Evolutionary conservation across 2,888 invertebrate genomes (phyloP).

Genomic region (Acrobasis repandana): DNA sequence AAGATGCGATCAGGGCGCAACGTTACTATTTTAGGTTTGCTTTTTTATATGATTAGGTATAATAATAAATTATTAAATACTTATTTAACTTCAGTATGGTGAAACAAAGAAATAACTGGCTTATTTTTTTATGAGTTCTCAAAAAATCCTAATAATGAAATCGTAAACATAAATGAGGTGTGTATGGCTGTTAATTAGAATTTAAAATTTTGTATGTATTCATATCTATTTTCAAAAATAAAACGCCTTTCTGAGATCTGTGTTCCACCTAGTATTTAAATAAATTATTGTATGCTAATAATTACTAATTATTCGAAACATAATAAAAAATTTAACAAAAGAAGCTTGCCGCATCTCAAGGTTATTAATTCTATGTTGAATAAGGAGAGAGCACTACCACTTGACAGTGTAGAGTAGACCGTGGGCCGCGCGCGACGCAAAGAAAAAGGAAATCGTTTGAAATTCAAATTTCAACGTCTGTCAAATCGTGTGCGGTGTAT

Average conservation of each 20-base stretch:
- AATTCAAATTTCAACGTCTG: slow-evolving; percentile 30
- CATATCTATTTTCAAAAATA: not conserved
- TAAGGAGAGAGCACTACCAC: slow-evolving; percentile 68
- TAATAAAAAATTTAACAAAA: not conserved
- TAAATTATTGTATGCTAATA: slow-evolving; percentile 15
- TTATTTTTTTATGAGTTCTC: too few relatives aligned
- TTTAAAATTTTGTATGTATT: too few relatives aligned
- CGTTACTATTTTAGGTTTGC: too few relatives aligned
- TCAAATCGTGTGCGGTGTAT: slow-evolving; percentile 47
- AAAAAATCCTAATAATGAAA: too few relatives aligned
- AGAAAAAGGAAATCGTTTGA: slow-evolving; percentile 41
- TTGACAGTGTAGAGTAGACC: slow-evolving; percentile 58
- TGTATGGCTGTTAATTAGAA: too few relatives aligned
- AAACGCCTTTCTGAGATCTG: slow-evolving; percentile 3
- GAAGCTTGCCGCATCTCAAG: slow-evolving; percentile 49
- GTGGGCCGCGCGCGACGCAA: slow-evolving; percentile 48
- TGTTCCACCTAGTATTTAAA: slow-evolving; percentile 8
- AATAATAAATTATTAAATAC: too few relatives aligned
- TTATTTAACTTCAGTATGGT: too few relatives aligned
- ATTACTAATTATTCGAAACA: not conserved
- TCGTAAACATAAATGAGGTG: too few relatives aligned
- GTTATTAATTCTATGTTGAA: slow-evolving; percentile 46
- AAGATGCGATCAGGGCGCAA: too few relatives aligned
- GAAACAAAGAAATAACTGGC: too few relatives aligned
- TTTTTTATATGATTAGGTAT: too few relatives aligned